Conservation (phyloP, 2,797 vertebrate genomes). For the Cossypha polioptera region DNA sequence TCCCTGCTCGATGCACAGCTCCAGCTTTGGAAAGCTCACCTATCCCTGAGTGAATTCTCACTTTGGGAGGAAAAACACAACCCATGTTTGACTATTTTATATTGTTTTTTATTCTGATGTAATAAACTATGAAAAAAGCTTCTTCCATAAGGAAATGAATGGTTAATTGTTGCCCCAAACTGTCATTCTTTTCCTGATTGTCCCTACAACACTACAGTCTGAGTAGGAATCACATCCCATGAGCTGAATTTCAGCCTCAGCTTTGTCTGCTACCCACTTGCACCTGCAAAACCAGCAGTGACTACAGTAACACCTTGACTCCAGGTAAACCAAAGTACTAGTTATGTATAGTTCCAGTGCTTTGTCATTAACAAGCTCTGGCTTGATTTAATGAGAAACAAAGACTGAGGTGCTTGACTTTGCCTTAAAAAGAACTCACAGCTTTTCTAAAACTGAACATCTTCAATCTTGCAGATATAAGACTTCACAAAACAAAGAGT, state of each 20-base stretch:
- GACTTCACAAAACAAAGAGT: accelerated
- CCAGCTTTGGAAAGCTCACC: background rate
- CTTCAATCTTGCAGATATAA: background rate
- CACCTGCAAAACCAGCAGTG: background rate
- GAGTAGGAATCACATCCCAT: background rate
- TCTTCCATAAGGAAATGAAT: background rate
- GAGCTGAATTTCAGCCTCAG: background rate
- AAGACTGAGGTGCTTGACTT: background rate
- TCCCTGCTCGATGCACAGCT: background rate
- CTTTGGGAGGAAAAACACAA: background rate
- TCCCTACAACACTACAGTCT: accelerated
- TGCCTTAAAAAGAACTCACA: background rate
- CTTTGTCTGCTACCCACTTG: background rate
- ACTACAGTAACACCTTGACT: background rate
- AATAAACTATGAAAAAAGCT: background rate
- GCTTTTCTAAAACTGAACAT: background rate
- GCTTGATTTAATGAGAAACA: background rate
- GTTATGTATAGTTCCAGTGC: background rate
- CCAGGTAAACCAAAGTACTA: background rate
- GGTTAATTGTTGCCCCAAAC: background rate
- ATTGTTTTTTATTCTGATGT: background rate
- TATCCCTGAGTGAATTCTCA: background rate
- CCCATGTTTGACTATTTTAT: background rate
- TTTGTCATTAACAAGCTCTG: background rate
- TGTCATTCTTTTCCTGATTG: background rate